Conservation (phyloP, 2,797 vertebrate genomes). For the Clamator glandarius region DNA sequence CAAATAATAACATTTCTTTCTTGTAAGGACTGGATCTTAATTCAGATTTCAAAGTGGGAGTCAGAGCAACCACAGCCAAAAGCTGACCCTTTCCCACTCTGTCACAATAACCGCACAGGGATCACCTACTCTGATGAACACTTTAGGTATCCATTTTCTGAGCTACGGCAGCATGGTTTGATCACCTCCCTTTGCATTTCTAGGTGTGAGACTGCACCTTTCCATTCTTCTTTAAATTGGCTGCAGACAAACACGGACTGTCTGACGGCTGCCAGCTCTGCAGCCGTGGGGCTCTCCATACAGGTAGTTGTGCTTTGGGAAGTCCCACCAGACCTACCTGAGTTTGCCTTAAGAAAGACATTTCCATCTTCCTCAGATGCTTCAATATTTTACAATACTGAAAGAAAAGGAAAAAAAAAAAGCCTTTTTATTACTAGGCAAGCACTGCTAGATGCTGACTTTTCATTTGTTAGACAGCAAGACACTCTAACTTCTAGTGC, state of each 20-base stretch:
- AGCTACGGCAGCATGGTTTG: not conserved
- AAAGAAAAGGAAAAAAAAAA: not conserved
- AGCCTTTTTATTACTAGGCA: not conserved
- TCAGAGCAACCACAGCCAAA: not conserved
- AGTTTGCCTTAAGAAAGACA: not conserved
- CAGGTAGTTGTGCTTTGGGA: not conserved
- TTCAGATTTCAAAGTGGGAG: not conserved
- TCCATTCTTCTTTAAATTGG: not conserved
- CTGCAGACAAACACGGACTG: not conserved
- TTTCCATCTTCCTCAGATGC: not conserved
- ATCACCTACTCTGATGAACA: not conserved
- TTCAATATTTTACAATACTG: not conserved
- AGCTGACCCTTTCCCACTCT: not conserved
- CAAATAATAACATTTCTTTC: not conserved
- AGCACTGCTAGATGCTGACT: not conserved
- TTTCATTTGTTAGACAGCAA: slow-evolving; percentile 4
- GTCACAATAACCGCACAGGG: rapidly evolving
- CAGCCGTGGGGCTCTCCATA: no score
- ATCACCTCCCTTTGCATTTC: not conserved
- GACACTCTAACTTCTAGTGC: not conserved
- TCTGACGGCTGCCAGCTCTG: not conserved
- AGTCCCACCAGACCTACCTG: not conserved
- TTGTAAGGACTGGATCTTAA: not conserved
- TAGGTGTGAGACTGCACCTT: not conserved
- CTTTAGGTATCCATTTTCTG: not conserved